Base-by-base conservation (phyloP, 2,797 vertebrate genomes). In the Vipera latastei region DNA sequence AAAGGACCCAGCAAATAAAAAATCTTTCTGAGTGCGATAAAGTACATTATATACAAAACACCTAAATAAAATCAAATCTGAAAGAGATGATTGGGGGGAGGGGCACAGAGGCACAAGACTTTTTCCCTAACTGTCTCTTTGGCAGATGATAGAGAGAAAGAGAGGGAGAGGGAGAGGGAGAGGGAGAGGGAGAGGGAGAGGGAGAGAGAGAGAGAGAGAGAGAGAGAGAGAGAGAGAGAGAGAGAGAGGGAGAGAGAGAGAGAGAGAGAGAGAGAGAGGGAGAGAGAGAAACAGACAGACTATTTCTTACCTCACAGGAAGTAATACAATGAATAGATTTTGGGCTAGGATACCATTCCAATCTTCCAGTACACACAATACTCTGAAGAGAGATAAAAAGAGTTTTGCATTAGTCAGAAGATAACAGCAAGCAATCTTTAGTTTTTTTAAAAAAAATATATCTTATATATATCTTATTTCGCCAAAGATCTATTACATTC, bases 321-420 rank as follows among this genome's bases (percentile, higher is more conserved):
- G 98, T 98, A 96, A 99, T 99, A 96, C 99, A 99, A 95, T 99
- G 97, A 94, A 99, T 96, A 96, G 96, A 96, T 5, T 96, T 95
- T 20, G 99, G 99, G 91, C 99, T 98, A 1, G 99, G 99, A 87
- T 98, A 97, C 99, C 99, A 99, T 55, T 95, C 98, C 96, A 98
- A 97, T 97, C 97, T 96, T 85, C 99, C 99, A 0, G 99, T 99
- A 96, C 99, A 99, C 96, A 99, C 98, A 0, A 99, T 98, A 93
- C 95, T 98, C 99, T 99, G 96, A 56, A 91, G 32, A 95, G 89
- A 92, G 11, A 85, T 83, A 91, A 90, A 87, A 92, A 87, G 25
- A 92, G 32, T 0, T 18, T 94, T 22, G 92, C 48, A 5, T 0
- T 0, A 88, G 3, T 18, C 0, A 1, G 2, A 83, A 60, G 92